Evolutionary conservation across 2,113 vertebrate genomes (phyloP), one percentile per base, ranked within the genome.

Genomic region (Candoia aspera): DNA sequence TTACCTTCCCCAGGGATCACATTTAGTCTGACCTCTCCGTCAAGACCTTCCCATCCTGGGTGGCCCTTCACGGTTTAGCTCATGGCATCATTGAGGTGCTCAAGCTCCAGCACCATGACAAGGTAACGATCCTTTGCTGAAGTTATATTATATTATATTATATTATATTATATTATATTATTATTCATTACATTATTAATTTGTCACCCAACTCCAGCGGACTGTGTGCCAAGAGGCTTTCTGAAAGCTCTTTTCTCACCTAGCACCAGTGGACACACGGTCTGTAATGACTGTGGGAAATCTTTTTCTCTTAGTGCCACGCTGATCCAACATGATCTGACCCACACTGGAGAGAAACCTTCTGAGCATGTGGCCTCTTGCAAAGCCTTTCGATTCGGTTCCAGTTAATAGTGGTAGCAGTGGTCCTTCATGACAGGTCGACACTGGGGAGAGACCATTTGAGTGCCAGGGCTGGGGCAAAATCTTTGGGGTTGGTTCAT

Each of bases 241-340:
- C 92, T 12, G 90, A 93, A 8, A 91, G 90, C 42, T 88, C 90
- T 90, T 89, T 88, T 83, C 92, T 89, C 23, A 68, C 91, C 79
- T 87, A 93, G 83, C 92, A 93, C 62, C 87, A 85, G 42, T 42
- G 42, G 42, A 42, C 88, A 88, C 87, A 6, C 90, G 89, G 90
- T 87, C 8, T 93, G 92, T 15, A 53, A 84, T 17, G 87, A 93
- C 23, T 93, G 92, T 49, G 92, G 92, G 60, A 93, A 93, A 4
- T 84, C 54, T 0, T 93, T 93, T 62, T 85, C 88, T 6, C 92
- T 91, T 1, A 93, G 92, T 87, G 91, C 92, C 0, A 91, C 88
- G n/a, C 87, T 93, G 54, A 90, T 93, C 92, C 92, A 93, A 46
- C 92, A 93, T 79, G 86, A 93, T 1, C 59, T 87, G 37, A 91